These are phyloP conservation scores for Pseudomyrmex gracilis DNA, from an alignment of 1,140 invertebrate genomes.

Conservation along the genomic window DNA sequence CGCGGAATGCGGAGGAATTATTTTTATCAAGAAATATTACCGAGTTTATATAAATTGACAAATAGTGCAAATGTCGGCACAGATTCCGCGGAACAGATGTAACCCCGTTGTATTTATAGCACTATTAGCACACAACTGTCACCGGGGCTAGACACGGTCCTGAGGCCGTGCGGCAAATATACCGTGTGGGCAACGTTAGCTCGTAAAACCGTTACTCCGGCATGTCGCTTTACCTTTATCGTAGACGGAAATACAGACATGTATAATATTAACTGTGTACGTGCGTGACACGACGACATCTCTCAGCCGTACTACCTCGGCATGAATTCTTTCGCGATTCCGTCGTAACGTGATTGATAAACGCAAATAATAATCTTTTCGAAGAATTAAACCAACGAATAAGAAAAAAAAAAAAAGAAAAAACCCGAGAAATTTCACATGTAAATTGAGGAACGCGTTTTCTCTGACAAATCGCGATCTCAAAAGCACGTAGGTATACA, in stretches of 20 bases:
- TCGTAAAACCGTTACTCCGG: constrained; percentile 64
- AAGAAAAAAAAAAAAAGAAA: constrained; percentile 9
- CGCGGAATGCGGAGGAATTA: too few relatives aligned
- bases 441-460: neutral
- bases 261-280: neutral
- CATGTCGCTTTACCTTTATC: constrained; percentile 55
- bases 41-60: too few relatives aligned
- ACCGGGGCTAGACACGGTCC: constrained; percentile 17
- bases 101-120: too few relatives aligned
- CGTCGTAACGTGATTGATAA: neutral
- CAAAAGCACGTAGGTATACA: neutral
- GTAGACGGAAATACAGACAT: constrained; percentile 50
- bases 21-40: too few relatives aligned
- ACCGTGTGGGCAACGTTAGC: constrained; percentile 53
- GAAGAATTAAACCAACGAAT: neutral
- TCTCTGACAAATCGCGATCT: neutral
- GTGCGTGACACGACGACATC: neutral
- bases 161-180: constrained; percentile 5
- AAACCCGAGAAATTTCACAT: neutral
- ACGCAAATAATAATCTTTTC: neutral
- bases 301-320: neutral
- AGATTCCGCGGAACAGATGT: too few relatives aligned
- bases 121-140: neutral
- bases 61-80: too few relatives aligned
- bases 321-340: constrained; percentile 21